Evolutionary conservation across 2,888 invertebrate species (phyloP), one percentile per base, ranked within the genome.

Genomic region (Leptopilina syphax): DNA sequence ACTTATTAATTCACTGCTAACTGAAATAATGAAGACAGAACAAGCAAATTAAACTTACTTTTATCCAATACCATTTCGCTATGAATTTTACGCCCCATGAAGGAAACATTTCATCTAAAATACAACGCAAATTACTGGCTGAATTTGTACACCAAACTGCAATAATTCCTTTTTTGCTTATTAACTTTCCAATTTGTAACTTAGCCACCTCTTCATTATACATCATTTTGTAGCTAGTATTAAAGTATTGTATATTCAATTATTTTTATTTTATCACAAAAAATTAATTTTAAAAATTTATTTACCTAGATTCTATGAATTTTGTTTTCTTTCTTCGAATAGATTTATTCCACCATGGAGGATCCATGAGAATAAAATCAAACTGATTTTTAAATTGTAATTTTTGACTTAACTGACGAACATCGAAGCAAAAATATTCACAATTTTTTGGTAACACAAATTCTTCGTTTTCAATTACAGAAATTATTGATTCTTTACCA

Each of bases 281-380:
- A 63, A 47, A 57, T 57, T 57, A 12, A 5, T 57, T 68, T 47
- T 2, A 73, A 18, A 13, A 76, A 80, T 60, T 4, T 41, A 82
- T 85, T 88, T 93, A 96, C 93, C 95, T 95, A 84, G 95, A 92
- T 81, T 94, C 93, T 77, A 92, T 88, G 89, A 93, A 93, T 80
- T 94, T 94, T 85, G 93, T 93, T 88, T 95, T 96, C 88, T 96
- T 93, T 82, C 99, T 94, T 87, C 97, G 94, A 70, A 98, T 97
- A 83, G 97, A 98, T 92, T 98, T 98, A 91, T 99, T 99, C 93
- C 96, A 95, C 99, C 99, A 99, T 0, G 99, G 98, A 54, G 99
- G 99, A 93, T 99, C 99, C 85, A 98, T 93, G 24, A 98, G 92
- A 77, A 99, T 94, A 77, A 98, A 93, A 91, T 98, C 96, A 93